Conservation (phyloP, 2,113 vertebrate species). For the Pristiophorus japonicus region DNA sequence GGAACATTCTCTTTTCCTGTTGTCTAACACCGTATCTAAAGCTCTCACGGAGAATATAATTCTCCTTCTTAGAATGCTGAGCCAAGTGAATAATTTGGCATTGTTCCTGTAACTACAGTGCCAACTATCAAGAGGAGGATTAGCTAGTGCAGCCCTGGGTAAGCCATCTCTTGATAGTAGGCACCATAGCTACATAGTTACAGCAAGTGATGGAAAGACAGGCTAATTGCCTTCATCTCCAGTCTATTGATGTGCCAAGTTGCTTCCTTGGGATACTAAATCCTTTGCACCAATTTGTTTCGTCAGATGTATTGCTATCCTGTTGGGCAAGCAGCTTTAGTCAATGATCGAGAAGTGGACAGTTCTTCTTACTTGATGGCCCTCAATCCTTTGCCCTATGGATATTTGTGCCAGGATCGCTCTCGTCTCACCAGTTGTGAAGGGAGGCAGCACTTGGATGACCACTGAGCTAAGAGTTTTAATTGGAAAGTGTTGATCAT, state of each 20-base stretch:
- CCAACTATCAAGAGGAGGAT: conserved; percentile 22
- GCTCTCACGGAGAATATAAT: background rate
- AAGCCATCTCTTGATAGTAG: conserved; percentile 22
- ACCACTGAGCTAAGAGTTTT: background rate
- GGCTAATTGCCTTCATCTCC: conserved; percentile 22
- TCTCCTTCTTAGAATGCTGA: conserved; percentile 19
- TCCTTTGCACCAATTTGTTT: conserved; percentile 20
- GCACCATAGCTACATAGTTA: background rate
- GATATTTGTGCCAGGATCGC: background rate
- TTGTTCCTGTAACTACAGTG: background rate
- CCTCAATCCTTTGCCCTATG: background rate
- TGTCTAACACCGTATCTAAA: background rate
- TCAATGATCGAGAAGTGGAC: background rate
- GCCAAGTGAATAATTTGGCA: conserved; percentile 21
- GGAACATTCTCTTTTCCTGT: background rate
- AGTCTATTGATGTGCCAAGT: conserved; percentile 2
- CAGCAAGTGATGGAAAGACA: conserved; percentile 23
- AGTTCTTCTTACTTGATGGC: background rate
- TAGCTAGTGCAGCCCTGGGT: background rate
- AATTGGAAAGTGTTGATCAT: background rate
- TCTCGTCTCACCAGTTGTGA: background rate
- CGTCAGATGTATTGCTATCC: background rate
- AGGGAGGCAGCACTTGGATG: too few relatives aligned
- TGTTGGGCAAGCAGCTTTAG: background rate
- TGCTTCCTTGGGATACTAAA: conserved; percentile 8